These are phyloP conservation scores for Drosophila colorata DNA, from an alignment of 2,888 invertebrate genomes.

Conservation along the genomic window DNA sequence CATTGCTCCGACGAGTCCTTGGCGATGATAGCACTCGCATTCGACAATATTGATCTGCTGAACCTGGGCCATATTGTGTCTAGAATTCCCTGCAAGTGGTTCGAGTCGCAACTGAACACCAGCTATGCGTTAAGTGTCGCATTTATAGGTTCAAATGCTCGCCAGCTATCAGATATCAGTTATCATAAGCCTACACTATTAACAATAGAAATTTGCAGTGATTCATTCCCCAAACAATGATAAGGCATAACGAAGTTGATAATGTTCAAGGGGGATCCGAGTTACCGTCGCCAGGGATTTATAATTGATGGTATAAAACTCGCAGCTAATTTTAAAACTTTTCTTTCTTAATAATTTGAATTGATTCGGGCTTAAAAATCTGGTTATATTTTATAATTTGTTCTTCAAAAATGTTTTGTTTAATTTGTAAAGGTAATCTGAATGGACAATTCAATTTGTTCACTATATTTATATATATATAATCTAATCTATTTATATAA, in stretches of 20 bases:
- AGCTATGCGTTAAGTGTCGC: not conserved
- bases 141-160: constrained; percentile 6
- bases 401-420: too few relatives aligned
- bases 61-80: constrained; percentile 12
- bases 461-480: too few relatives aligned
- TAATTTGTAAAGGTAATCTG: too few relatives aligned
- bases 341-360: too few relatives aligned
- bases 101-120: constrained; percentile 7
- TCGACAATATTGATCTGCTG: constrained; percentile 13
- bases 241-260: not conserved
- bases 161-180: not conserved
- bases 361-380: too few relatives aligned
- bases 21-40: constrained; percentile 12
- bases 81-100: not conserved
- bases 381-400: too few relatives aligned
- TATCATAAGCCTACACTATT: not conserved
- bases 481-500: too few relatives aligned
- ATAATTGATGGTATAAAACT: not conserved
- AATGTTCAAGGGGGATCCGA: not conserved
- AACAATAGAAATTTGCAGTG: constrained; percentile 7
- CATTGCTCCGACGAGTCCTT: constrained; percentile 7
- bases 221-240: constrained; percentile 7
- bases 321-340: too few relatives aligned
- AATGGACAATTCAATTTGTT: too few relatives aligned
- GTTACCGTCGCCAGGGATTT: not conserved